Base-by-base conservation (phyloP, 2,113 vertebrate species). In the Gopherus evgoodei region DNA sequence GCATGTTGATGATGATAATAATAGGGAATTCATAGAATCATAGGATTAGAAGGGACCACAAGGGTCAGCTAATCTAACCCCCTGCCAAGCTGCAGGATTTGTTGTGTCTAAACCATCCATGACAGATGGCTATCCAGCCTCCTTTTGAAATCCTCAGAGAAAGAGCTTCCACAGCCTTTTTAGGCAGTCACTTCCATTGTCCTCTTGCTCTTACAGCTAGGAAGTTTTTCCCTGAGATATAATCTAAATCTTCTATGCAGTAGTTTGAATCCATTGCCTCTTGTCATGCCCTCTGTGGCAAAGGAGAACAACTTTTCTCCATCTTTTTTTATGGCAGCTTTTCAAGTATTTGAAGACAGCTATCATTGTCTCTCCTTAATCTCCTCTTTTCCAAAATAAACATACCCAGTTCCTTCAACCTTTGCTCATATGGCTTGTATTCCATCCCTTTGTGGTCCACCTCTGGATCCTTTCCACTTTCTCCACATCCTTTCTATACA, bases 1-100 rank as follows among this genome's bases (percentile, higher is more conserved):
- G 92, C 90, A 50, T 85, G 87, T 81, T 95, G 96, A 94, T 85
- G 89, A 79, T 95, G 96, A 94, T 92, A 89, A 92, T 80, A 87
- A 85, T 3, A 8, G 75, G 92, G 84, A 93, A 72, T 72, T 72
- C 17, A 72, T 65, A 65, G 35, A 65, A 35, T 65, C 62, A 65
- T n/a, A 35, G 19, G 65, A 35, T 38, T 72, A 72, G 65, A 72
- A 72, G 65, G 35, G 16, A 72, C 35, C 17, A 8, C 65, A 21
- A n/a, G 9, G 65, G 27, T 59, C 27, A 62, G 12, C 4, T 62
- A 62, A 62, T 62, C 25, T 62, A 69, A 21, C 8, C 65, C 25
- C 17, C 65, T 69, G 65, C n/a, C 65, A 72, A 38, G 65, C 38
- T 72, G 19, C 65, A 72, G n/a, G n/a, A 22, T 38, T 22, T 72